Conservation (phyloP, 1,140 invertebrate species). For the Ceratosolen solmsi region DNA sequence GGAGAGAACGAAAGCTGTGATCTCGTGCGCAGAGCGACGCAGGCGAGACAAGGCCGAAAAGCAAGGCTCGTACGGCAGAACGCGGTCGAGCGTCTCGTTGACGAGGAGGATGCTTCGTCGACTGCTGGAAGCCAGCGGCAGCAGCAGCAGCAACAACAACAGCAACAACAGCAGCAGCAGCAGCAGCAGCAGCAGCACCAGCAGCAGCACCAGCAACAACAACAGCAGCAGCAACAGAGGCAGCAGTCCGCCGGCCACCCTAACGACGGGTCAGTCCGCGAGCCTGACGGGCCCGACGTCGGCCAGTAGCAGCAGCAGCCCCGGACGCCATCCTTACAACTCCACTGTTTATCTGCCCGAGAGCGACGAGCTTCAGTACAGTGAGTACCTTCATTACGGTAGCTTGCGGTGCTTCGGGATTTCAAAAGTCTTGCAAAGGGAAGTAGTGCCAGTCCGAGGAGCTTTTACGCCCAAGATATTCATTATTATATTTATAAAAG, state of each 20-base stretch:
- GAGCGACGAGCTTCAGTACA: constrained; percentile 70
- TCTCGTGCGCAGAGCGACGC: constrained; percentile 39
- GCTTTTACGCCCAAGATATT: too few species aligned
- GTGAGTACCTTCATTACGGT: constrained; percentile 60
- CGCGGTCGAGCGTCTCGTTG: constrained; percentile 44
- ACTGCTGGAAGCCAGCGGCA: constrained; percentile 46
- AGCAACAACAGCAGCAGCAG: constrained; percentile 5
- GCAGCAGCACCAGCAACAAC: background rate
- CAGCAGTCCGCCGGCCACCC: background rate
- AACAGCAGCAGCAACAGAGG: background rate
- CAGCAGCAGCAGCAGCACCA: constrained; percentile 26
- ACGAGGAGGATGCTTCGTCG: constrained; percentile 48
- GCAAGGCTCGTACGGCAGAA: constrained; percentile 51
- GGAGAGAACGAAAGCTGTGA: background rate
- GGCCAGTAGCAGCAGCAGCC: background rate
- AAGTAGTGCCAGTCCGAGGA: too few species aligned
- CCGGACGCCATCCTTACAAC: constrained; percentile 52
- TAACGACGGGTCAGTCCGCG: constrained; percentile 11
- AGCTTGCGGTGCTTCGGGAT: too few species aligned
- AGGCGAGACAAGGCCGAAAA: constrained; percentile 47
- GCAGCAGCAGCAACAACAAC: constrained; percentile 5
- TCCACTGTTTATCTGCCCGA: constrained; percentile 64
- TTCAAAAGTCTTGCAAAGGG: too few species aligned
- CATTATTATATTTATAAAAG: too few species aligned
- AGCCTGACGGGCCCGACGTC: constrained; percentile 21